These are phyloP conservation scores for Euleptes europaea DNA, from an alignment of 2,113 vertebrate species.

Conservation along the genomic window DNA sequence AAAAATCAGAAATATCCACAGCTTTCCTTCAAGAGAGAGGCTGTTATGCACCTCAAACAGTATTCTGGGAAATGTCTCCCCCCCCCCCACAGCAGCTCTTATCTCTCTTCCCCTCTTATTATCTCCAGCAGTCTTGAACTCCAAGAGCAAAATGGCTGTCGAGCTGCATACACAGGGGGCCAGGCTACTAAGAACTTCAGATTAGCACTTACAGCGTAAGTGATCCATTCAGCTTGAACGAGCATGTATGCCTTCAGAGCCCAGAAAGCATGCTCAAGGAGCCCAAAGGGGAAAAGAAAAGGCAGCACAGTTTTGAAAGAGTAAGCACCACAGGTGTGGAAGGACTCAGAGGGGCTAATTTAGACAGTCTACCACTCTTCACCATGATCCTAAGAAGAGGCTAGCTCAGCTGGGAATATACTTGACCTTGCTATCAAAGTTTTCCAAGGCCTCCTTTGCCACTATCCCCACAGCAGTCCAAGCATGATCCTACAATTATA, in stretches of 20 bases:
- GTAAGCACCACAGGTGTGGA: not conserved
- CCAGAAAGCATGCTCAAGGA: not conserved
- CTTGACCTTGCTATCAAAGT: not conserved
- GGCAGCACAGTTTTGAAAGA: not conserved
- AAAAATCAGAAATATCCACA: not conserved
- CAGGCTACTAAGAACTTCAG: not conserved
- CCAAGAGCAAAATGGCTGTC: not conserved
- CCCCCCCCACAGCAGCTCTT: not conserved
- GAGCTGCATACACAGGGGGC: not conserved
- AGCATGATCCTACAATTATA: not conserved
- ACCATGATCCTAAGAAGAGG: not conserved
- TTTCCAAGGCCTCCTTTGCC: not conserved
- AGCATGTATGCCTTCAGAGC: not conserved
- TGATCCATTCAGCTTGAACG: not conserved
- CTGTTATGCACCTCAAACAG: not conserved
- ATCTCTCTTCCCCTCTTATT: not conserved
- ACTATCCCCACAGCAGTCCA: not conserved
- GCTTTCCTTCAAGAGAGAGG: not conserved
- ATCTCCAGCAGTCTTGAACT: not conserved
- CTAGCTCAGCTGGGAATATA: not conserved
- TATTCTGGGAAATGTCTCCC: not conserved
- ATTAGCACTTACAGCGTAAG: not conserved
- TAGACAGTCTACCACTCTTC: not conserved
- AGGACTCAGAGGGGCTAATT: not conserved
- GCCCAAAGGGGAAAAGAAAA: not conserved